Conservation (phyloP, 2,797 vertebrate species). For the Spinus pinus region DNA sequence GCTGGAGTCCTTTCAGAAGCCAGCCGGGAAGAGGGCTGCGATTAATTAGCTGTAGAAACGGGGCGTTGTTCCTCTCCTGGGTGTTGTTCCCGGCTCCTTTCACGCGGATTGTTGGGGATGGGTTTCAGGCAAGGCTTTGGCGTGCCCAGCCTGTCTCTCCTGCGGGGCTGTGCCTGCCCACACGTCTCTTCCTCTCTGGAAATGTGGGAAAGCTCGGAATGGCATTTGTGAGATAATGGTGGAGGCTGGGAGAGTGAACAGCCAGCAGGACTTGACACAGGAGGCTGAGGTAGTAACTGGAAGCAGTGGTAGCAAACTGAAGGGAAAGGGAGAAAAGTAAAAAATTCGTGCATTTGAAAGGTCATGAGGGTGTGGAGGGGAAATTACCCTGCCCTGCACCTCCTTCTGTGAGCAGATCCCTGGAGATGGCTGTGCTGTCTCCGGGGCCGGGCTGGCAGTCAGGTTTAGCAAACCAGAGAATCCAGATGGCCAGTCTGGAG, state of each 20-base stretch:
- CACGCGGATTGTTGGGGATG: accelerated
- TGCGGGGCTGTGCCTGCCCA: neutral
- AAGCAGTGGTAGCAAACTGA: neutral
- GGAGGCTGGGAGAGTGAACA: neutral
- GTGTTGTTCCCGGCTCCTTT: neutral
- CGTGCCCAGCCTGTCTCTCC: neutral
- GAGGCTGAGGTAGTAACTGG: neutral
- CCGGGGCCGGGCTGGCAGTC: neutral
- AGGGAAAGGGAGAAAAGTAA: neutral
- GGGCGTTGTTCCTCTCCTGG: neutral
- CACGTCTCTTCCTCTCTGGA: neutral
- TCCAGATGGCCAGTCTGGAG: slow-evolving; percentile 41
- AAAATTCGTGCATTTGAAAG: neutral
- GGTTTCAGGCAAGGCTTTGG: neutral
- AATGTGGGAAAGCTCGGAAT: neutral
- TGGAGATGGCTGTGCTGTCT: neutral
- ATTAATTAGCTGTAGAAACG: neutral
- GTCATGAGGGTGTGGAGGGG: neutral
- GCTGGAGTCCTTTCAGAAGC: neutral
- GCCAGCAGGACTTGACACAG: neutral
- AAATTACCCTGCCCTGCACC: neutral
- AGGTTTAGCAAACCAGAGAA: neutral
- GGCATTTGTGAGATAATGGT: neutral
- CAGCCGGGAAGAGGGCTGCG: accelerated
- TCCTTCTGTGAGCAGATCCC: neutral